Conservation (phyloP, 1,140 invertebrate genomes). For the Coboldia fuscipes region DNA sequence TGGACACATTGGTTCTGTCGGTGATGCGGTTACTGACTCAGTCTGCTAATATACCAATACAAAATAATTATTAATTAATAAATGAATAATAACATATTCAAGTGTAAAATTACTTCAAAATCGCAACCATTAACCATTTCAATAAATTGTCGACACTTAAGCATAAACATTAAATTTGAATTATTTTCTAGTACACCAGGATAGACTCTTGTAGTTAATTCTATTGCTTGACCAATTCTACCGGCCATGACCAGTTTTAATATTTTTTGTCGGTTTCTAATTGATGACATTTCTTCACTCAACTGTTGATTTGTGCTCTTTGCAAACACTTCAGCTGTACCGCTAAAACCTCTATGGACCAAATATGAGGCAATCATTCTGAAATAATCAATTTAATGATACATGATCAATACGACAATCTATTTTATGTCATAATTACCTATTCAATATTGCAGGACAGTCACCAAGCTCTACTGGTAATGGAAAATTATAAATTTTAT, state of each 20-base stretch:
- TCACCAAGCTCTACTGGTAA: constrained; percentile 71
- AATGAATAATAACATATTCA: no score
- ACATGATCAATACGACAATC: constrained; percentile 1
- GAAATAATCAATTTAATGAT: constrained; percentile 8
- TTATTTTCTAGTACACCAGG: constrained; percentile 77
- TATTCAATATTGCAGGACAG: constrained; percentile 78
- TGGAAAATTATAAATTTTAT: constrained; percentile 71
- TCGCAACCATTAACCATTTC: constrained; percentile 81
- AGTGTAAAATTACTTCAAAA: constrained; percentile 36
- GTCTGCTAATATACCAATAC: no score
- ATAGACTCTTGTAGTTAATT: constrained; percentile 68
- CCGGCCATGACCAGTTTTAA: constrained; percentile 79
- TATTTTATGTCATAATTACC: constrained; percentile 28
- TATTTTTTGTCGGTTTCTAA: constrained; percentile 94
- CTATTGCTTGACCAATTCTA: constrained; percentile 86
- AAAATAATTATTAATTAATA: no score
- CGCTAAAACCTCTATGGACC: constrained; percentile 92
- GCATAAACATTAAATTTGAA: constrained; percentile 75
- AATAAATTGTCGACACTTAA: constrained; percentile 94
- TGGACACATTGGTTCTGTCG: constrained; percentile 7
- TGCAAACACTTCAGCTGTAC: constrained; percentile 90
- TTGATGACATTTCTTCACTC: constrained; percentile 81
- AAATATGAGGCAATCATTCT: constrained; percentile 95
- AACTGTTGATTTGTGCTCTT: constrained; percentile 75
- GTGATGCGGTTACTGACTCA: no score